phyloP scores from a whole-genome alignment of 2,888 invertebrate genomes.

The Coelinius sp. region DNA sequence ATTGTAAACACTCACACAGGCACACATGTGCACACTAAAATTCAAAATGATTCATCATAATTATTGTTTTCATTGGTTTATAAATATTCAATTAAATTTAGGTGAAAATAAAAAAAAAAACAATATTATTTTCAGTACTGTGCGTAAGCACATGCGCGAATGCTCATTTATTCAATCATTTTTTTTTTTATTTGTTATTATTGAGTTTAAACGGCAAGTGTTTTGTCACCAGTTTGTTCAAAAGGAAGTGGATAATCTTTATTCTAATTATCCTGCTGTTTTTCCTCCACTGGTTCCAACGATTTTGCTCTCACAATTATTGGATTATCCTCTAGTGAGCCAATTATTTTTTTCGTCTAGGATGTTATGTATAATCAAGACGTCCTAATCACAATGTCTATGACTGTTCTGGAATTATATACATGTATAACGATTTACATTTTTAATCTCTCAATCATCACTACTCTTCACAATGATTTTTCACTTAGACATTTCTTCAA shows the following conservation, averaged over 20 bases:
- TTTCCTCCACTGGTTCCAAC: background rate
- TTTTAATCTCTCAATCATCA: background rate
- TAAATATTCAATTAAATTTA: conserved; percentile 16
- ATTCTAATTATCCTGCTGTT: conserved; percentile 32
- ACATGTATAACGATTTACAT: background rate
- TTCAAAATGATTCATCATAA: conserved; percentile 7
- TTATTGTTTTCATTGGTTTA: conserved; percentile 7
- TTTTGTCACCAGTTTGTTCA: background rate
- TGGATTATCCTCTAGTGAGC: background rate
- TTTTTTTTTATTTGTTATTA: conserved; percentile 2
- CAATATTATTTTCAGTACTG: conserved; percentile 45
- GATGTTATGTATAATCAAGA: background rate
- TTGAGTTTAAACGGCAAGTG: conserved; percentile 11
- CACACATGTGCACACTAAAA: conserved; percentile 39
- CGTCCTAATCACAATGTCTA: background rate
- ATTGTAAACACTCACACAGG: conserved; percentile 34
- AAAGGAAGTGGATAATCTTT: conserved; percentile 31
- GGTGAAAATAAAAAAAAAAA: conserved; percentile 19
- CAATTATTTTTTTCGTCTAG: background rate
- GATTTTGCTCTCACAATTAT: background rate
- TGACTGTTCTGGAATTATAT: background rate
- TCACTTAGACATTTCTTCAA: background rate
- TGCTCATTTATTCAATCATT: conserved; percentile 32
- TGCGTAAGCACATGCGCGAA: conserved; percentile 44
- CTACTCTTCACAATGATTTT: background rate